phyloP scores from a whole-genome alignment of 92 coral and sea anemone genomes.

The Phenganax marumi region DNA sequence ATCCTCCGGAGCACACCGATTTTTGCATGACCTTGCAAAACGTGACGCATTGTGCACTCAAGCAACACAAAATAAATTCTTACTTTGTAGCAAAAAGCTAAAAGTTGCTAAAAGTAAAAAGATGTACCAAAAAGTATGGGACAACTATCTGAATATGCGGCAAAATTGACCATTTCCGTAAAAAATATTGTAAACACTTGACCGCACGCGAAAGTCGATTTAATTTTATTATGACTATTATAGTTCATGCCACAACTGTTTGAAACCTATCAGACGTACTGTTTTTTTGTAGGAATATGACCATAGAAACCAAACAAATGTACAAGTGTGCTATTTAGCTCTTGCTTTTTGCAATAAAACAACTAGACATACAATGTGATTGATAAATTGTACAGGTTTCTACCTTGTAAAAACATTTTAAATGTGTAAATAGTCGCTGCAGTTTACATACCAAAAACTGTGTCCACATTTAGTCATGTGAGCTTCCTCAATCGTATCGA shows the following conservation, averaged over 20 bases:
- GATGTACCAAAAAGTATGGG: too few relatives aligned
- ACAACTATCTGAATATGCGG: background rate
- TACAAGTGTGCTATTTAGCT: background rate
- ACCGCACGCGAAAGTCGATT: constrained; percentile 6
- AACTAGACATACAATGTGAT: background rate
- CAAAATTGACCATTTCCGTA: constrained; percentile 1
- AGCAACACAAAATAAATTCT: background rate
- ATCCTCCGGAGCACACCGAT: background rate
- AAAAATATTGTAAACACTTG: background rate
- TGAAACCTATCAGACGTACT: background rate
- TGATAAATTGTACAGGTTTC: background rate
- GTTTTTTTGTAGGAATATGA: background rate
- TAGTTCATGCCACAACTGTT: background rate
- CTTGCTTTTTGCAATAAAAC: background rate
- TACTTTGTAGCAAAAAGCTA: background rate
- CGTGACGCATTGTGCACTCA: background rate
- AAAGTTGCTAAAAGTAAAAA: background rate
- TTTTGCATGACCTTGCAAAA: background rate
- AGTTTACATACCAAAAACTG: constrained; percentile 82
- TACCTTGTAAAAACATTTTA: background rate
- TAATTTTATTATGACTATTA: constrained; percentile 9
- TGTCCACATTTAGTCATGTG: constrained; percentile 99
- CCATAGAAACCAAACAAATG: background rate
- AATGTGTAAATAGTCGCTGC: background rate
- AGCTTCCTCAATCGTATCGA: constrained; percentile 95